These are phyloP conservation scores for Pachyuromys duprasi DNA, from an alignment of 2,797 vertebrate genomes.

Conservation along the genomic window DNA sequence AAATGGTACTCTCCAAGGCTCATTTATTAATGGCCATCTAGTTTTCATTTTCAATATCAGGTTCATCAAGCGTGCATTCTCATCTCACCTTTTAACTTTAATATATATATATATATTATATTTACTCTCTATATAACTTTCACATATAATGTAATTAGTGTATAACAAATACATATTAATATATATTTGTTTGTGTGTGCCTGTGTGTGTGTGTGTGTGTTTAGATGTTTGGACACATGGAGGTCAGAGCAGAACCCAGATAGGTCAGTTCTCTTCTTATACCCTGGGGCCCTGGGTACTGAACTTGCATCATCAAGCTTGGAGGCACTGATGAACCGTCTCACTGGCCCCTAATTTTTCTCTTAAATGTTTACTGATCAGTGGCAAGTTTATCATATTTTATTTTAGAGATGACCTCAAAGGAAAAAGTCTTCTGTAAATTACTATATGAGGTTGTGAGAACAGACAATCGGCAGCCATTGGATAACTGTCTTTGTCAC, in stretches of 20 bases:
- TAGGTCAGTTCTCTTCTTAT: background rate
- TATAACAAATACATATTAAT: no score
- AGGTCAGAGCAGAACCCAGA: background rate
- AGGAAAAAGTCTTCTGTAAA: conserved; percentile 26
- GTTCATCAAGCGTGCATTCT: background rate
- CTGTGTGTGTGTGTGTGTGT: background rate
- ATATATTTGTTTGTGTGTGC: background rate
- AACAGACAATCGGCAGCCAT: background rate
- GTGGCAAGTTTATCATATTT: background rate
- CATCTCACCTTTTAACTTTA: background rate
- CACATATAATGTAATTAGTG: no score
- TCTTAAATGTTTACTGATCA: conserved; percentile 1
- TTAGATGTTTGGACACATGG: background rate
- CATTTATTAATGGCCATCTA: background rate
- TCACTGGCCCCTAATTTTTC: background rate
- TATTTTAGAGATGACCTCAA: background rate
- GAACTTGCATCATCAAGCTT: background rate
- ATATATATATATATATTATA: no score
- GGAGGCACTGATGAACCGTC: background rate
- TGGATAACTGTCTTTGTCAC: background rate
- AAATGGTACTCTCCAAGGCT: conserved; percentile 43
- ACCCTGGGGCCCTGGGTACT: background rate
- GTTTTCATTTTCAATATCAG: conserved; percentile 25
- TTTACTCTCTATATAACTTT: background rate
- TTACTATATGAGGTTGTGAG: background rate